A percentile compares a stretch with the other conserved stretches of the same genome.
Conservation (phyloP, 2,888 invertebrate genomes). For the Euphydryas editha region DNA sequence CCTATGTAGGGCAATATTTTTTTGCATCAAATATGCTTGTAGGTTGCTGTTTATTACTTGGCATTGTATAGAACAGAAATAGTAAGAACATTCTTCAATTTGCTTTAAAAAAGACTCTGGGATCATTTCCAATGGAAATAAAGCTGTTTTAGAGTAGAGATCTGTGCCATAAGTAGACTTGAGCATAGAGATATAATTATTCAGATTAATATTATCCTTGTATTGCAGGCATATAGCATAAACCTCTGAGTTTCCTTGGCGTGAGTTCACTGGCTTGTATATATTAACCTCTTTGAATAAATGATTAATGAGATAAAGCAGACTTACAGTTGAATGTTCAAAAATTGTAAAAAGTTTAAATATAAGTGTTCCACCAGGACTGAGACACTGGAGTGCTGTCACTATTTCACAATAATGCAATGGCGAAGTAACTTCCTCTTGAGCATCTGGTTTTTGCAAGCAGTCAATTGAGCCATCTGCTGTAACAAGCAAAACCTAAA, state of each 20-base stretch:
- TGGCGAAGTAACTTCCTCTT: constrained; percentile 90
- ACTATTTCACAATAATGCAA: constrained; percentile 93
- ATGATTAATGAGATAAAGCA: constrained; percentile 91
- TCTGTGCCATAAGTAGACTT: constrained; percentile 73
- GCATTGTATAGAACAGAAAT: constrained; percentile 87
- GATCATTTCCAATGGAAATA: constrained; percentile 85
- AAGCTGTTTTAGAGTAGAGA: constrained; percentile 61
- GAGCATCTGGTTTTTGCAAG: constrained; percentile 91
- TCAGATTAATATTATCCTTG: constrained; percentile 71
- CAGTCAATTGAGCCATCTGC: constrained; percentile 98
- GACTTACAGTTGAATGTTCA: constrained; percentile 90
- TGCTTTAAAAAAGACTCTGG: constrained; percentile 86
- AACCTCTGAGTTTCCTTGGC: constrained; percentile 96
- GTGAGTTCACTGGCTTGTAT: constrained; percentile 96
- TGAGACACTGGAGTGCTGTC: constrained; percentile 88
- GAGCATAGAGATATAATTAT: constrained; percentile 72
- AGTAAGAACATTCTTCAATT: constrained; percentile 85
- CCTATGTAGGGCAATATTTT: constrained; percentile 63
- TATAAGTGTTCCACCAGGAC: constrained; percentile 89
- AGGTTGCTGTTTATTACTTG: constrained; percentile 87
- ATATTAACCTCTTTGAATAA: constrained; percentile 88
- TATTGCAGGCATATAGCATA: constrained; percentile 91
- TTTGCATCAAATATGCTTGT: constrained; percentile 82
- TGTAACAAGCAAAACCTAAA: constrained; percentile 88
- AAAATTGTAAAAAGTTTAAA: constrained; percentile 96